These are phyloP conservation scores for Centropus unirufus DNA, from an alignment of 2,113 vertebrate species.

Conservation along the genomic window DNA sequence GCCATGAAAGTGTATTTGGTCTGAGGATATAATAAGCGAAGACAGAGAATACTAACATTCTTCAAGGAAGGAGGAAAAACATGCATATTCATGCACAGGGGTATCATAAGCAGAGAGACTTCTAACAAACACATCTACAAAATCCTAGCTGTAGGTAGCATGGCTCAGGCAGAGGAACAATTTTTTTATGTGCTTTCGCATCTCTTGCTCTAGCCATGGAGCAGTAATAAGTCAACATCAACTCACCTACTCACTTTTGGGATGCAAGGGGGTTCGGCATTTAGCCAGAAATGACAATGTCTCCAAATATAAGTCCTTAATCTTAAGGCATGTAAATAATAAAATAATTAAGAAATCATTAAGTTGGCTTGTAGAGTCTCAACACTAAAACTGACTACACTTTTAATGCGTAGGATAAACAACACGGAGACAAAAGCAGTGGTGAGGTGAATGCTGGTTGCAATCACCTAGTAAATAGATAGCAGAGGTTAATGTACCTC, in stretches of 20 bases:
- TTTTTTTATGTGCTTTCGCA: neutral
- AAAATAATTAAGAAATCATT: neutral
- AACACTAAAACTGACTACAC: neutral
- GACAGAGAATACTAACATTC: constrained; percentile 20
- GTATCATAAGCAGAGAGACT: neutral
- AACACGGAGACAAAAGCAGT: neutral
- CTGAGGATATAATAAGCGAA: neutral
- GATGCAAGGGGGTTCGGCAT: neutral
- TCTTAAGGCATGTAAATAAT: neutral
- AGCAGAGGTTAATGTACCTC: neutral
- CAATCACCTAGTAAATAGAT: neutral
- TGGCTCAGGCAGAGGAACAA: neutral
- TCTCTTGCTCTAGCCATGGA: neutral
- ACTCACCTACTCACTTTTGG: neutral
- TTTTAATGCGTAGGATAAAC: neutral
- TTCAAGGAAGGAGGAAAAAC: neutral
- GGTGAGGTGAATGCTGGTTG: neutral
- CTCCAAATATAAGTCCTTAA: neutral
- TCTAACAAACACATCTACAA: neutral
- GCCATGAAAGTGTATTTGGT: constrained; percentile 13
- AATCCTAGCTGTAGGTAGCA: neutral
- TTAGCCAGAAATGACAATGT: neutral
- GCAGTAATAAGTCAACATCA: neutral
- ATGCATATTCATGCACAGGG: neutral
- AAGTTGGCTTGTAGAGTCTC: neutral